phyloP scores from a whole-genome alignment of 2,888 invertebrate species.

The Schizaphis graminum region DNA sequence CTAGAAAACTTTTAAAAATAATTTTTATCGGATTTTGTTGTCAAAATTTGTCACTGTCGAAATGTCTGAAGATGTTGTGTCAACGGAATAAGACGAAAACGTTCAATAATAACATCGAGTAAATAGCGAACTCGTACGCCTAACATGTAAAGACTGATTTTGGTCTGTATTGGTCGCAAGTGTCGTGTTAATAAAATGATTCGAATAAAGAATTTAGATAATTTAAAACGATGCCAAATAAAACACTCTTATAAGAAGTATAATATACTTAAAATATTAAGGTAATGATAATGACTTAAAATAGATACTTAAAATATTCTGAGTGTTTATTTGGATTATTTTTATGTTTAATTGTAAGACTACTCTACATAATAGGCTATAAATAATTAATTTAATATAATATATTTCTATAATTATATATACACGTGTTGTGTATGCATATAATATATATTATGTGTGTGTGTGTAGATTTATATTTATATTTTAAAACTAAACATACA shows the following conservation, averaged over 20 bases:
- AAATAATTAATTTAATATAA: background rate
- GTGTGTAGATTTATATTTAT: background rate
- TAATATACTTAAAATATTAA: conserved; percentile 18
- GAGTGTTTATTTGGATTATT: conserved; percentile 40
- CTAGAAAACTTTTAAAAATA: background rate
- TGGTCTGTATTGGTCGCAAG: background rate
- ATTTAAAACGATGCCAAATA: background rate
- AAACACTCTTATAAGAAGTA: background rate
- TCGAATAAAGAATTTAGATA: conserved; percentile 2
- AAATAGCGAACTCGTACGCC: background rate
- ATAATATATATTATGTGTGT: background rate
- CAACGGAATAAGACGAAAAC: background rate
- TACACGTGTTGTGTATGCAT: background rate
- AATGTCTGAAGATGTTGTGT: background rate
- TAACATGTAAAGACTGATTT: background rate
- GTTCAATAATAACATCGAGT: background rate
- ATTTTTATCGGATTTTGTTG: background rate
- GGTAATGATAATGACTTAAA: conserved; percentile 51
- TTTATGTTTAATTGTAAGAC: background rate
- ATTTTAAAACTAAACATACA: background rate
- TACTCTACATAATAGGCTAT: background rate
- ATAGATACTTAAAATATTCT: conserved; percentile 21
- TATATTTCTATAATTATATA: background rate
- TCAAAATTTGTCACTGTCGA: background rate
- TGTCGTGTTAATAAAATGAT: background rate